Evolutionary conservation across 2,888 invertebrate genomes (phyloP).

Genomic region (Gymnosoma rotundatum): DNA sequence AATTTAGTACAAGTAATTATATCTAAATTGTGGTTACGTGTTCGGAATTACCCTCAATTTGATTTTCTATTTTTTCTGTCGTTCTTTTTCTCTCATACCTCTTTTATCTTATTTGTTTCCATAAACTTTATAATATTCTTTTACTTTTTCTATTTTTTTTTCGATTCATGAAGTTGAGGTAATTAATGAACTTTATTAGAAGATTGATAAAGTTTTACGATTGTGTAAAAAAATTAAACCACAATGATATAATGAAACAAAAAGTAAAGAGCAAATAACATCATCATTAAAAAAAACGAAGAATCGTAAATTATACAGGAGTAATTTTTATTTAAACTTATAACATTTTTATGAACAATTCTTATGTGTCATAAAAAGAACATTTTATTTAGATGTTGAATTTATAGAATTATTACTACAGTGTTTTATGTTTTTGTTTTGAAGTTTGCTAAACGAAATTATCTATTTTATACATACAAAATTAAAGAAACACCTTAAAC

Average conservation of each 20-base stretch:
- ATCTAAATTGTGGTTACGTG: slow-evolving; percentile 67
- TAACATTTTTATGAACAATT: too few species aligned
- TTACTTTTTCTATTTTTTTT: neutral
- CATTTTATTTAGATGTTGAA: too few species aligned
- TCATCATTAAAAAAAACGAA: slow-evolving; percentile 17
- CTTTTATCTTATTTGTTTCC: neutral
- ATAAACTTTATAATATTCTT: neutral
- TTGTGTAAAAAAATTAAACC: slow-evolving; percentile 34
- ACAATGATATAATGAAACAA: slow-evolving; percentile 7
- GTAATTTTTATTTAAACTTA: too few species aligned
- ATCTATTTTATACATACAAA: too few species aligned
- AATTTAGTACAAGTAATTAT: slow-evolving; percentile 59
- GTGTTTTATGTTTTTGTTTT: too few species aligned
- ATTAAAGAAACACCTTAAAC: too few species aligned
- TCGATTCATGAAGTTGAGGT: slow-evolving; percentile 51
- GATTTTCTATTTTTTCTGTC: neutral
- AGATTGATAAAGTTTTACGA: slow-evolving; percentile 62
- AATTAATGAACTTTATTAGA: slow-evolving; percentile 69
- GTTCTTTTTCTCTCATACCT: neutral
- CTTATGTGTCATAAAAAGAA: too few species aligned
- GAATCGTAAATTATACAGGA: too few species aligned
- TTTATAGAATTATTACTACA: too few species aligned
- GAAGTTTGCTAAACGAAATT: too few species aligned
- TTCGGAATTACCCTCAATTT: slow-evolving; percentile 43
- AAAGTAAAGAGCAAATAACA: slow-evolving; percentile 13